Base-by-base conservation (phyloP, 2,888 invertebrate species). In the Hecatera dysodea region DNA sequence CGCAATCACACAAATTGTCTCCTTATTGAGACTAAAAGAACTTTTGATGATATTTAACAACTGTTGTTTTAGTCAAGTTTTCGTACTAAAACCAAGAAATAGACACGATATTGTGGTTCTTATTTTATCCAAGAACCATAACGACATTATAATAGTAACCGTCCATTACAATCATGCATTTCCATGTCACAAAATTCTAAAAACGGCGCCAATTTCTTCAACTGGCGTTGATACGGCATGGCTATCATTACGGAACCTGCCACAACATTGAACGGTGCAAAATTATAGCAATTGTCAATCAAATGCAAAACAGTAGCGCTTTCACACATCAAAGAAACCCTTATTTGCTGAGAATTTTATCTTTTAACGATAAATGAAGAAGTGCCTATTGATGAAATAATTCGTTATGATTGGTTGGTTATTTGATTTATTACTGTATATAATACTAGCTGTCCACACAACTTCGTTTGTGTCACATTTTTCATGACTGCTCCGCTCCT, bases 221-320 rank as follows among this genome's bases (percentile, higher is more conserved):
- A 50, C n/a, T 36, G 36, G 29, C 63, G 52, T 66, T 74, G 66
- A 74, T 50, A 61, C 19, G 17, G 5, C 24, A 36, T 71, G 11
- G 24, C 59, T 80, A 66, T 80, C 65, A 79, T 79, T 75, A 65
- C 46, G n/a, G 17, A 44, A 29, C 65, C n/a, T 69, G 81, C 69
- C 78, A 67, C 63, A 74, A 81, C 55, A 78, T 53, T 59, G 73
- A 61, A 60, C 52, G 55, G 39, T 57, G 50, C 78, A 50, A 73
- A 81, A 80, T 81, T 81, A 78, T 71, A 80, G 63, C 48, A 29
- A 68, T 64, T 78, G 80, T 74, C 81, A 80, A 74, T 81, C 74
- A 81, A 46, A 69, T 12, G 71, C 64, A 73, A 71, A 71, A 75
- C 69, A 61, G 76, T 63, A 63, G 59, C 50, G 22, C n/a, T 1